A percentile compares a stretch with the other conserved stretches of the same genome.
phyloP scores from a whole-genome alignment of 2,888 invertebrate genomes.

The Blastobasis lacticolella region DNA sequence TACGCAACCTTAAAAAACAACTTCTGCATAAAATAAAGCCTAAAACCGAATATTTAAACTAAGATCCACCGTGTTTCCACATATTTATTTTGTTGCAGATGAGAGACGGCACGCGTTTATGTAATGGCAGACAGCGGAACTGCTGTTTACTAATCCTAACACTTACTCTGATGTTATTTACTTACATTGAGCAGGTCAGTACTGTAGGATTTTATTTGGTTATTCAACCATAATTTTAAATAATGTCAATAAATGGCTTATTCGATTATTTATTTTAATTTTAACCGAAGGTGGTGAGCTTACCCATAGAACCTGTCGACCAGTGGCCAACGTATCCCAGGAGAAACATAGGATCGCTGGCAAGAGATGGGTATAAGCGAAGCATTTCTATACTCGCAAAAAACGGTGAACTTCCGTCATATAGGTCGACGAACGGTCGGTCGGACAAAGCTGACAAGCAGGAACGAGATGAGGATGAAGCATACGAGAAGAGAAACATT shows the following conservation, averaged over 20 bases:
- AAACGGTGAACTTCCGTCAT: slow-evolving; percentile 82
- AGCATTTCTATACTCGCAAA: slow-evolving; percentile 84
- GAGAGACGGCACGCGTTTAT: slow-evolving; percentile 30
- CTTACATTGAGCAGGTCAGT: slow-evolving; percentile 52
- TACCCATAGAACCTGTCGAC: slow-evolving; percentile 45
- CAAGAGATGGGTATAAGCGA: slow-evolving; percentile 78
- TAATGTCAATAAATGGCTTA: neutral
- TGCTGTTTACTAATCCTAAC: slow-evolving; percentile 38
- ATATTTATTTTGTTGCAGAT: slow-evolving; percentile 30
- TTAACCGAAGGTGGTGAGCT: slow-evolving; percentile 39
- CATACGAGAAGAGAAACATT: slow-evolving; percentile 78
- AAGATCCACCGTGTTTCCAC: too few relatives aligned
- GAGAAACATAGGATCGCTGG: slow-evolving; percentile 76
- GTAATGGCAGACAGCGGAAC: slow-evolving; percentile 35
- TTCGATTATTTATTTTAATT: neutral
- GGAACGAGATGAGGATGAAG: slow-evolving; percentile 55
- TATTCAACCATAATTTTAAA: neutral
- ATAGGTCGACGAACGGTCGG: slow-evolving; percentile 72
- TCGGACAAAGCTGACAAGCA: slow-evolving; percentile 68
- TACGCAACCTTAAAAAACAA: too few relatives aligned
- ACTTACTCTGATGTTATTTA: slow-evolving; percentile 41
- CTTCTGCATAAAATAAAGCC: too few relatives aligned
- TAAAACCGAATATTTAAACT: too few relatives aligned
- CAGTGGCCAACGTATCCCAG: slow-evolving; percentile 68
- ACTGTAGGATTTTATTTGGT: neutral